Evolutionary conservation across 2,113 vertebrate species (phyloP).

Genomic region (Eulacestoma nigropectus): DNA sequence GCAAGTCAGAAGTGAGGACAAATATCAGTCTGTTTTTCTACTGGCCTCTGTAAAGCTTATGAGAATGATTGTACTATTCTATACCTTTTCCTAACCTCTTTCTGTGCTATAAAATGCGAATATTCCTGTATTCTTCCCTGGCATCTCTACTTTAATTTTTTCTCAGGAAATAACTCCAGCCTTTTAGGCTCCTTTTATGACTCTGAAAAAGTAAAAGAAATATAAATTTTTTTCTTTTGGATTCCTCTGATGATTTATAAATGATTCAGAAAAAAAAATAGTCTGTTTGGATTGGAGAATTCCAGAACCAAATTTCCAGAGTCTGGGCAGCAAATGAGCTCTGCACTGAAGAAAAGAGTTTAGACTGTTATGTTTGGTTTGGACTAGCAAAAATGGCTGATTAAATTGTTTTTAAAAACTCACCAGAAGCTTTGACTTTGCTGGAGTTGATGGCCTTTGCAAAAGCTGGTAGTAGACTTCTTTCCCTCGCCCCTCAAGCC

Average conservation of each 20-base stretch:
- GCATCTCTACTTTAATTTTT: not conserved
- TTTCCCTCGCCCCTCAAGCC: not conserved
- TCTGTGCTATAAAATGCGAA: not conserved
- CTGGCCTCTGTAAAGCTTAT: not conserved
- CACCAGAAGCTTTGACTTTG: not conserved
- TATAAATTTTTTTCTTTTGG: not conserved
- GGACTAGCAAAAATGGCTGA: not conserved
- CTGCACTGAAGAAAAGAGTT: not conserved
- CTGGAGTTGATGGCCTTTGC: not conserved
- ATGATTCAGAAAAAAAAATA: not conserved
- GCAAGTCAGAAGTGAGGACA: not conserved
- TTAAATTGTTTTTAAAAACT: not conserved
- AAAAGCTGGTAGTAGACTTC: not conserved
- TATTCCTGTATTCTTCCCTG: not conserved
- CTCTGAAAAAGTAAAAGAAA: not conserved
- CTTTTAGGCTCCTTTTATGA: not conserved
- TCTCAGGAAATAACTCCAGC: not conserved
- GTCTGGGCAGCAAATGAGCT: not conserved
- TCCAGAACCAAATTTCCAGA: not conserved
- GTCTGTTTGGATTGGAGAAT: not conserved
- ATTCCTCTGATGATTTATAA: not conserved
- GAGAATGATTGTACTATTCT: not conserved
- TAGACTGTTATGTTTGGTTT: not conserved
- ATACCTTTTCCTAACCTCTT: not conserved
- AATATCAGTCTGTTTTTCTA: not conserved